phyloP scores from a whole-genome alignment of 1,140 invertebrate species.

The Leptonema lineaticorne region DNA sequence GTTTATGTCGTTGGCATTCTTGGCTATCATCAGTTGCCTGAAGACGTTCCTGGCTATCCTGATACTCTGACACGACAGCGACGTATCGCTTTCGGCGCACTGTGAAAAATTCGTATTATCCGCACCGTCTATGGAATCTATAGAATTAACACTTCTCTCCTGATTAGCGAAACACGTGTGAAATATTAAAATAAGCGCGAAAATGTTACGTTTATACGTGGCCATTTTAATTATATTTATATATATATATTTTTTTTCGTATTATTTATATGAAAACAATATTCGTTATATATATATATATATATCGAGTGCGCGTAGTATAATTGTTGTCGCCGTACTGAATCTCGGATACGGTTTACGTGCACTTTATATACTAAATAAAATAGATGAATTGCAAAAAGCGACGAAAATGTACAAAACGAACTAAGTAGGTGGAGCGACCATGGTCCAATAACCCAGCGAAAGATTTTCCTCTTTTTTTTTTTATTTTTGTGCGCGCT shows the following conservation, averaged over 20 bases:
- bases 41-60: slow-evolving; percentile 53
- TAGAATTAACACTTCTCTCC: slow-evolving; percentile 26
- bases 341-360: slow-evolving; percentile 11
- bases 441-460: slow-evolving; percentile 40
- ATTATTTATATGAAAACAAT: slow-evolving; percentile 7
- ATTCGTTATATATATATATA: neutral
- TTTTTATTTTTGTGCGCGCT: neutral
- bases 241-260: too few relatives aligned
- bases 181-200: slow-evolving; percentile 12
- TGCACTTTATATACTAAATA: slow-evolving; percentile 38
- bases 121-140: slow-evolving; percentile 23
- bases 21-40: slow-evolving; percentile 49
- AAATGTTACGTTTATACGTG: neutral
- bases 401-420: slow-evolving; percentile 37
- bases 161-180: slow-evolving; percentile 6
- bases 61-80: slow-evolving; percentile 55
- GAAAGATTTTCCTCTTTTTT: slow-evolving; percentile 33
- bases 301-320: neutral
- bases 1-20: slow-evolving; percentile 44
- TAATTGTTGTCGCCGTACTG: slow-evolving; percentile 29
- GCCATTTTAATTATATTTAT: slow-evolving; percentile 9
- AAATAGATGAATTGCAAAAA: slow-evolving; percentile 40
- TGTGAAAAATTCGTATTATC: slow-evolving; percentile 22
- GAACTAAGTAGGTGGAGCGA: slow-evolving; percentile 37
- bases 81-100: slow-evolving; percentile 46